These are phyloP conservation scores for Andrena dorsata DNA, from an alignment of 2,888 invertebrate genomes.

Conservation along the genomic window DNA sequence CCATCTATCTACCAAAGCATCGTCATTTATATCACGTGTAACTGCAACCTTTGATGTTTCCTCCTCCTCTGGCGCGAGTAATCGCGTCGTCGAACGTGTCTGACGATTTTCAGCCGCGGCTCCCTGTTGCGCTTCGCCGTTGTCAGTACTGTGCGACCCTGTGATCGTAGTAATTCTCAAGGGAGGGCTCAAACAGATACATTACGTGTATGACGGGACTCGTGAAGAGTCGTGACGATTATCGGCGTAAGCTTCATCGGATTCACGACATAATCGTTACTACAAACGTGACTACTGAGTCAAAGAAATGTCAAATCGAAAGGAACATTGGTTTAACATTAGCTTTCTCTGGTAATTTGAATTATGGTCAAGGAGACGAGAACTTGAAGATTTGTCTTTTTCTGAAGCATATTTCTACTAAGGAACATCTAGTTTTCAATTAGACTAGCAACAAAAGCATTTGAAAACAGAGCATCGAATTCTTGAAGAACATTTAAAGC, in stretches of 20 bases:
- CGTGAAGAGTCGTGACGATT: slow-evolving; percentile 70
- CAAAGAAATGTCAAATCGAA: slow-evolving; percentile 45
- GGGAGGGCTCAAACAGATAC: slow-evolving; percentile 39
- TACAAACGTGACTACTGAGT: slow-evolving; percentile 73
- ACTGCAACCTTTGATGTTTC: slow-evolving; percentile 37
- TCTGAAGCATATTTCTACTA: background rate
- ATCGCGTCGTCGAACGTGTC: slow-evolving; percentile 29
- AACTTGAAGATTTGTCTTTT: background rate
- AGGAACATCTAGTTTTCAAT: too few relatives aligned
- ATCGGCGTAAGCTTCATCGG: slow-evolving; percentile 67
- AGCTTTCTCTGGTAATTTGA: background rate
- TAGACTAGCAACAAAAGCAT: too few relatives aligned
- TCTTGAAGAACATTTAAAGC: too few relatives aligned
- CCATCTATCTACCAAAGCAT: slow-evolving; percentile 35
- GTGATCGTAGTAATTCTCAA: slow-evolving; percentile 62
- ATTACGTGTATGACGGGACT: slow-evolving; percentile 62
- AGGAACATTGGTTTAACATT: slow-evolving; percentile 18
- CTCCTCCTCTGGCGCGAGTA: background rate
- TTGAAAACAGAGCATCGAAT: too few relatives aligned
- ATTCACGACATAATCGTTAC: slow-evolving; percentile 71
- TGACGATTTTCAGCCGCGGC: slow-evolving; percentile 36
- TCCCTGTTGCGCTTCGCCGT: slow-evolving; percentile 32
- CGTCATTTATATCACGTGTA: slow-evolving; percentile 48
- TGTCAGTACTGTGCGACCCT: slow-evolving; percentile 41
- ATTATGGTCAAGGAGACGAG: background rate